These are phyloP conservation scores for Mimumesa dahlbomi DNA, from an alignment of 2,888 invertebrate genomes.

Conservation along the genomic window DNA sequence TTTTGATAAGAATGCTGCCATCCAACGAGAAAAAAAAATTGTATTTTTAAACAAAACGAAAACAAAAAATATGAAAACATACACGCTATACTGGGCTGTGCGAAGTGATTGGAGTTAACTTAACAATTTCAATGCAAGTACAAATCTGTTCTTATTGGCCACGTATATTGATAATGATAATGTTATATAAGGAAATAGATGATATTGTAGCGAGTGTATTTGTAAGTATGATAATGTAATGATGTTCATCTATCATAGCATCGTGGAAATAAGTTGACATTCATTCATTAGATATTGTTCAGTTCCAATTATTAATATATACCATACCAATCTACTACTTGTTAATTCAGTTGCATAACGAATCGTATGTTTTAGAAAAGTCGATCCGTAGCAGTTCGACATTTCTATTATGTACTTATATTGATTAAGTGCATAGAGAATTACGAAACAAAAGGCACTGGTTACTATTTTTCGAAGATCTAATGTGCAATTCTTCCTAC, in stretches of 20 bases:
- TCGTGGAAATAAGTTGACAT: conserved; percentile 66
- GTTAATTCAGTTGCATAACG: conserved; percentile 66
- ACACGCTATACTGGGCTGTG: conserved; percentile 80
- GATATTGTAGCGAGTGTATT: conserved; percentile 77
- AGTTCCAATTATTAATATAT: conserved; percentile 60
- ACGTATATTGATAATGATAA: conserved; percentile 79
- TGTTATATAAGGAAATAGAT: conserved; percentile 75
- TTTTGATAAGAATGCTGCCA: conserved; percentile 79
- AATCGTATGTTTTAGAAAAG: conserved; percentile 10
- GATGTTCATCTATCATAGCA: conserved; percentile 70
- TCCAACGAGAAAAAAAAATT: conserved; percentile 75
- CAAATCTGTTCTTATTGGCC: conserved; percentile 81
- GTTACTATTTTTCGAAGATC: not conserved
- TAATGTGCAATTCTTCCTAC: not conserved
- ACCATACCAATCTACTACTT: conserved; percentile 62
- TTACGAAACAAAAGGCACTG: not conserved
- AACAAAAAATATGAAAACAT: conserved; percentile 75
- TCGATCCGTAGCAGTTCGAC: not conserved
- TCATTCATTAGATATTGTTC: conserved; percentile 64
- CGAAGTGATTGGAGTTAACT: conserved; percentile 80
- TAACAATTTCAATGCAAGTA: conserved; percentile 81
- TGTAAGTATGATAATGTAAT: conserved; percentile 75
- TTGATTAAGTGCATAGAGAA: conserved; percentile 2
- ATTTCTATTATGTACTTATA: conserved; percentile 1
- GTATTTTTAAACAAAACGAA: conserved; percentile 78